Evolutionary conservation across 2,797 vertebrate species (phyloP).

Genomic region (Betta splendens): DNA sequence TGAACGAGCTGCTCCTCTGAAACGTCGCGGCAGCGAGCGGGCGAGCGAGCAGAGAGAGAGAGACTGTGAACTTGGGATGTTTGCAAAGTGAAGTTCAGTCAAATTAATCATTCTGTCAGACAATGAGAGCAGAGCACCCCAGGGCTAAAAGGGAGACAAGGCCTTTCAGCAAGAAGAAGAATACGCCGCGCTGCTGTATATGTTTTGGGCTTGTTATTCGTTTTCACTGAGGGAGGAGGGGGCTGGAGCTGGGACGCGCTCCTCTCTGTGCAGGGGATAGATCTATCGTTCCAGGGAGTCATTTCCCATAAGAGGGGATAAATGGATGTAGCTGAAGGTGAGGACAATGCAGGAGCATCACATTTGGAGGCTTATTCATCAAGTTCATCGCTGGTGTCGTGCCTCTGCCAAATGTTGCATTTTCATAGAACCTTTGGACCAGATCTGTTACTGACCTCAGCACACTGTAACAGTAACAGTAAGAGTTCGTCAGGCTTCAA

Average conservation of each 20-base stretch:
- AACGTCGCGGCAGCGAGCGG: conserved; percentile 36
- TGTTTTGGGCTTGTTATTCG: conserved; percentile 80
- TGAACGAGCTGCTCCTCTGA: conserved; percentile 32
- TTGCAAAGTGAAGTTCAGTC: conserved; percentile 82
- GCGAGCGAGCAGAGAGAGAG: conserved; percentile 45
- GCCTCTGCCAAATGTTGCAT: conserved; percentile 68
- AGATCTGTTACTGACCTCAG: conserved; percentile 45
- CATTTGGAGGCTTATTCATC: conserved; percentile 82
- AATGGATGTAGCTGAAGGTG: conserved; percentile 80
- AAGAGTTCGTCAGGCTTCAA: conserved; percentile 43
- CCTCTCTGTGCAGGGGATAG: conserved; percentile 54
- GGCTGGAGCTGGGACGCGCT: conserved; percentile 32
- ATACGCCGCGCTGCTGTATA: conserved; percentile 61
- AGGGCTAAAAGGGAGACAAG: conserved; percentile 80
- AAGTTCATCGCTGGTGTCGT: conserved; percentile 73
- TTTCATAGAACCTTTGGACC: conserved; percentile 50
- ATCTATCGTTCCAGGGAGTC: conserved; percentile 60
- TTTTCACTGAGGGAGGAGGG: conserved; percentile 63
- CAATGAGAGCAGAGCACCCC: conserved; percentile 80
- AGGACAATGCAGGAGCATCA: conserved; percentile 78
- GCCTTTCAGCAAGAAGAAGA: conserved; percentile 79
- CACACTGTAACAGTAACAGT: conserved; percentile 10
- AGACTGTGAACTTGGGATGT: conserved; percentile 79
- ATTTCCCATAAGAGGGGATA: conserved; percentile 79
- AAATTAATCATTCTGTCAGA: conserved; percentile 87